Conservation (phyloP, 92 coral and sea anemone genomes). For the Diadumene lineata region DNA sequence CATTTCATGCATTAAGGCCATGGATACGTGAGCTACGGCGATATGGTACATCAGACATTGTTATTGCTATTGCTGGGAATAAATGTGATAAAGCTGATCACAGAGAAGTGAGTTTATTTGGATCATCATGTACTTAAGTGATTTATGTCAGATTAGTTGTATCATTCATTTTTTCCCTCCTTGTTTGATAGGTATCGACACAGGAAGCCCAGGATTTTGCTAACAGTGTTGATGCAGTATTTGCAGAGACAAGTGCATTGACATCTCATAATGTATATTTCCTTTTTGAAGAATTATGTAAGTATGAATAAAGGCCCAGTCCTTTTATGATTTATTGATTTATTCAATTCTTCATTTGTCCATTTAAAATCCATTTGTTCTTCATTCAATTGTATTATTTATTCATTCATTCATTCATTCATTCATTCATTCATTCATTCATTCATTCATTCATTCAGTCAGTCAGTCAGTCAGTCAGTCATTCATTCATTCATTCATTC, state of each 20-base stretch:
- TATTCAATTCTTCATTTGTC: not conserved
- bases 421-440: too few relatives aligned
- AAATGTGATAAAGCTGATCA: conserved; percentile 96
- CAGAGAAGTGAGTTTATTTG: conserved; percentile 80
- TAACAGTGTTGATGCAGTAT: conserved; percentile 89
- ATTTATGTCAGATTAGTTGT: too few relatives aligned
- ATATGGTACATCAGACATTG: conserved; percentile 92
- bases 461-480: too few relatives aligned
- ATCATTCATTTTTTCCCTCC: too few relatives aligned
- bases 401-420: too few relatives aligned
- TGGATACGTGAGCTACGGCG: conserved; percentile 93
- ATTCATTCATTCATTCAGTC: too few relatives aligned
- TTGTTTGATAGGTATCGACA: conserved; percentile 53
- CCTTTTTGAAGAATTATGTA: conserved; percentile 94
- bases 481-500: too few relatives aligned
- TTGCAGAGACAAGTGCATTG: conserved; percentile 96
- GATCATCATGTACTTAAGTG: too few relatives aligned
- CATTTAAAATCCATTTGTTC: not conserved
- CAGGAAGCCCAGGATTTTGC: conserved; percentile 94
- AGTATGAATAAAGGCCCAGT: too few relatives aligned
- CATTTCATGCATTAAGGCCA: conserved; percentile 85
- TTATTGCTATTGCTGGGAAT: conserved; percentile 96
- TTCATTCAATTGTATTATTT: not conserved
- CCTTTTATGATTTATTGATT: too few relatives aligned
- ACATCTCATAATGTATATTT: conserved; percentile 88